A percentile compares a stretch with the other conserved stretches of the same genome.
Conservation (phyloP, 53 echinoderm and acorn worm species). For the Echinometra lucunter region DNA sequence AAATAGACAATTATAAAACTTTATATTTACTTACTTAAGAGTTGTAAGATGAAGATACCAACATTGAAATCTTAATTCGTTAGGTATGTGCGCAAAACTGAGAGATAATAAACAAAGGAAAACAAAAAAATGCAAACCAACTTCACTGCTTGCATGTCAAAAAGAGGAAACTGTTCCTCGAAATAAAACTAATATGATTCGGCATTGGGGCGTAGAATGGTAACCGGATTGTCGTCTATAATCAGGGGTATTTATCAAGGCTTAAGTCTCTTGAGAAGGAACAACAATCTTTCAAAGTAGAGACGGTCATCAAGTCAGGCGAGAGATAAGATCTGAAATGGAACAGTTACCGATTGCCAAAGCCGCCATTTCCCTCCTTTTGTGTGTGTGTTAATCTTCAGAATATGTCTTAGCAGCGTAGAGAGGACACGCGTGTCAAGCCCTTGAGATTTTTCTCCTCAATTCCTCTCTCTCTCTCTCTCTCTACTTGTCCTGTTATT, state of each 20-base stretch:
- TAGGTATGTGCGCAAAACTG: not conserved
- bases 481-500: not conserved
- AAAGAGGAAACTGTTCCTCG: not conserved
- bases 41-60: too few relatives aligned
- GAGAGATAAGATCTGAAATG: constrained; percentile 62
- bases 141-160: not conserved
- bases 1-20: too few relatives aligned
- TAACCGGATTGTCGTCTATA: constrained; percentile 47
- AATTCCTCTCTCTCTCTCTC: not conserved
- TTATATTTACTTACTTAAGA: too few relatives aligned
- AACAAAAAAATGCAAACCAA: not conserved
- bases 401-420: constrained; percentile 27
- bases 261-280: constrained; percentile 42
- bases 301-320: constrained; percentile 35
- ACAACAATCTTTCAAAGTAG: constrained; percentile 30
- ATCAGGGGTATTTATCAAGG: constrained; percentile 51
- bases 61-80: not conserved
- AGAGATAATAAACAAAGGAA: not conserved
- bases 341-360: constrained; percentile 49
- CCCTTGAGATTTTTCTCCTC: not conserved
- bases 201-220: not conserved
- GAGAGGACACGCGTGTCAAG: constrained; percentile 7
- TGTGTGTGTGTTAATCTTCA: not conserved
- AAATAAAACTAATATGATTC: constrained; percentile 13
- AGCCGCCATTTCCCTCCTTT: constrained; percentile 39